These are phyloP conservation scores for Sinella curviseta DNA, from an alignment of 1,140 invertebrate genomes.

Conservation along the genomic window DNA sequence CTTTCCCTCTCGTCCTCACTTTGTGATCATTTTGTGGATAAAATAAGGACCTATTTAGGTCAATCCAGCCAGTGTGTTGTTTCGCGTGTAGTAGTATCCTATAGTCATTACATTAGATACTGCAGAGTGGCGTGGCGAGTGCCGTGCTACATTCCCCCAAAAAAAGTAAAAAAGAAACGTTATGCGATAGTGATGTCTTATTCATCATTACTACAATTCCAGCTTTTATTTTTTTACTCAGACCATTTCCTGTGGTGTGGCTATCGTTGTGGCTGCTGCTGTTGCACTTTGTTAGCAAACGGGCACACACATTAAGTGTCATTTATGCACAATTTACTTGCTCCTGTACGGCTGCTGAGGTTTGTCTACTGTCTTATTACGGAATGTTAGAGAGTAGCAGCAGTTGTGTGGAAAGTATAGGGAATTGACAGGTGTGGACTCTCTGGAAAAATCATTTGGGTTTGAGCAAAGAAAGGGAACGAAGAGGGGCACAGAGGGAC, in stretches of 20 bases:
- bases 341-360: neutral
- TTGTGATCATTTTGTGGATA: neutral
- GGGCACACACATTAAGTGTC: neutral
- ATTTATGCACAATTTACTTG: neutral
- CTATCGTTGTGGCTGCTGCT: neutral
- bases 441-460: constrained; percentile 6
- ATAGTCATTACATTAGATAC: neutral
- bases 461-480: neutral
- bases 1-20: neutral
- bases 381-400: neutral
- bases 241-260: neutral
- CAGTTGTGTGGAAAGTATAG: neutral
- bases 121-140: neutral
- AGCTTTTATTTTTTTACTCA: neutral
- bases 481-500: neutral
- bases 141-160: neutral
- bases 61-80: neutral
- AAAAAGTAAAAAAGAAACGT: neutral
- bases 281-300: neutral
- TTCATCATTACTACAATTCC: no score
- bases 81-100: neutral
- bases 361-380: neutral
- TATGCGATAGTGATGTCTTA: no score
- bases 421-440: neutral
- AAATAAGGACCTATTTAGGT: neutral